phyloP scores from a whole-genome alignment of 1,140 invertebrate species.

The Ladona fulva region DNA sequence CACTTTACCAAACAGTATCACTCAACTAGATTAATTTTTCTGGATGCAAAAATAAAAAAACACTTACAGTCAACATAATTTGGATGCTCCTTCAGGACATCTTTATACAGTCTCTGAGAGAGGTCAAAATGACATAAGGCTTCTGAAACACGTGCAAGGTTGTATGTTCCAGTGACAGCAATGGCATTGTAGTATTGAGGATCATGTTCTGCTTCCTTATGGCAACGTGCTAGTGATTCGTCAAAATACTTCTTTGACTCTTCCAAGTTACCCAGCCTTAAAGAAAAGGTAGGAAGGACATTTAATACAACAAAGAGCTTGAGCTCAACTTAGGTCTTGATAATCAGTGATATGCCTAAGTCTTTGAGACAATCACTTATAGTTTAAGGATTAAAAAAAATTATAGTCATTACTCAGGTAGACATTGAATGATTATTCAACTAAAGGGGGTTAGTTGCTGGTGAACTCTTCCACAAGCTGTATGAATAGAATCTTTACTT shows the following conservation, averaged over 20 bases:
- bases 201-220: conserved; percentile 73
- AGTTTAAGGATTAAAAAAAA: too few species aligned
- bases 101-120: conserved; percentile 95
- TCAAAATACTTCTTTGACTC: conserved; percentile 80
- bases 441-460: too few species aligned
- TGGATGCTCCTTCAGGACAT: conserved; percentile 93
- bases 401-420: too few species aligned
- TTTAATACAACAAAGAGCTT: too few species aligned
- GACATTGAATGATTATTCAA: too few species aligned
- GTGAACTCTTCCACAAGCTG: too few species aligned
- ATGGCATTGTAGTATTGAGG: conserved; percentile 94
- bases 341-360: too few species aligned
- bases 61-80: conserved; percentile 97
- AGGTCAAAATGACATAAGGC: conserved; percentile 86
- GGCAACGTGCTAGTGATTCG: conserved; percentile 72
- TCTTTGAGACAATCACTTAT: too few species aligned
- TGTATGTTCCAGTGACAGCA: conserved; percentile 93
- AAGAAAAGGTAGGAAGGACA: conserved; percentile 22
- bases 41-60: conserved; percentile 22
- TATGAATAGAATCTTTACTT: too few species aligned
- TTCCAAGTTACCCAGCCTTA: conserved; percentile 65
- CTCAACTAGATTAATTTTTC: too few species aligned
- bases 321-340: too few species aligned
- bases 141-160: conserved; percentile 89
- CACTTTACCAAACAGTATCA: too few species aligned